phyloP scores from a whole-genome alignment of 1,140 invertebrate genomes.

The Laodelphax striatellus region DNA sequence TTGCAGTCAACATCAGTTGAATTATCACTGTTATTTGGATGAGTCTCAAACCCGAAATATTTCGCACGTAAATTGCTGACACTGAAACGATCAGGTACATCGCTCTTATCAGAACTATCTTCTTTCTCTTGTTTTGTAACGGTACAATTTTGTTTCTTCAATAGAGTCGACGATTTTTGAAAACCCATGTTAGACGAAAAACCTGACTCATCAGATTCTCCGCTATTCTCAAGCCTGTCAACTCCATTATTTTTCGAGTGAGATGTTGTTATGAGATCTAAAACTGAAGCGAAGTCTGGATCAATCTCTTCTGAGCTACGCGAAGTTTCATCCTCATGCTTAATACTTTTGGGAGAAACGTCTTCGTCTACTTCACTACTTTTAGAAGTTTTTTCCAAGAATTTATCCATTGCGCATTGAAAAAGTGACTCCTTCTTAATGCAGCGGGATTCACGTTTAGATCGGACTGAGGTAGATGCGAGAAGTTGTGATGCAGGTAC shows the following conservation, averaged over 20 bases:
- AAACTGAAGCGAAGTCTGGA: not conserved
- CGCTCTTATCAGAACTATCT: not conserved
- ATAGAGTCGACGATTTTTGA: not conserved
- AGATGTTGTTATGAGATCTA: constrained; percentile 14
- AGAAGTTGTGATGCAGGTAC: constrained; percentile 12
- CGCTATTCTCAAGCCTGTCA: not conserved
- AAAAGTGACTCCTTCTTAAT: constrained; percentile 4
- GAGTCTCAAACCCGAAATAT: constrained; percentile 12
- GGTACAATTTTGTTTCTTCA: not conserved
- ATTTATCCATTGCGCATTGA: not conserved
- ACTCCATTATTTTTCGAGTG: not conserved
- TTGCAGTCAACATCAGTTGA: not conserved
- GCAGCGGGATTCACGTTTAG: not conserved
- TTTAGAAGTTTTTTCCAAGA: not conserved
- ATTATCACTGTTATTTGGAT: constrained; percentile 20
- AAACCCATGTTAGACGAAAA: not conserved
- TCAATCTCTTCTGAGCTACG: constrained; percentile 5
- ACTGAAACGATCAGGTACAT: not conserved
- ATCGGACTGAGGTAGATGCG: not conserved
- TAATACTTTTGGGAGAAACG: not conserved
- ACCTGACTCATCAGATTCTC: not conserved
- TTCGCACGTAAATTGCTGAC: not conserved
- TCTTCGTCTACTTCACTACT: not conserved
- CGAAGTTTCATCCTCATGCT: too few relatives aligned
- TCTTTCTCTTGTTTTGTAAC: not conserved